Conservation (phyloP, 2,113 vertebrate species). For the Sphyrna mokarran region DNA sequence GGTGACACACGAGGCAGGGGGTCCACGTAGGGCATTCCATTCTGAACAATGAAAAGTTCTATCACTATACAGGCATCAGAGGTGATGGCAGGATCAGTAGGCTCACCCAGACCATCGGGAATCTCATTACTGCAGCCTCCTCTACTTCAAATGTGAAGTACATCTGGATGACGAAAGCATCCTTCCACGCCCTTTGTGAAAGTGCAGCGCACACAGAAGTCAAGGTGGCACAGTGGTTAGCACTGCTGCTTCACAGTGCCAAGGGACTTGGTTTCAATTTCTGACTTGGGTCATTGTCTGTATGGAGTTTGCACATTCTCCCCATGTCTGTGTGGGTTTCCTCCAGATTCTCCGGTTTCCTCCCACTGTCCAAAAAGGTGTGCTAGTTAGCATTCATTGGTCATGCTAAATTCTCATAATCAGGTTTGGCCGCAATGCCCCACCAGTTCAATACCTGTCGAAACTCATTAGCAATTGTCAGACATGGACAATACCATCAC, state of each 20-base stretch:
- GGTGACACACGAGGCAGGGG: background rate
- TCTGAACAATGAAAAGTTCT: background rate
- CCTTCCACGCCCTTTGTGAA: background rate
- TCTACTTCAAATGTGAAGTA: background rate
- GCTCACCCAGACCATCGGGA: background rate
- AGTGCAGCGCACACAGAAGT: background rate
- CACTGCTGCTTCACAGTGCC: too few relatives aligned
- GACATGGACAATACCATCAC: background rate
- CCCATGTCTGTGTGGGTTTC: too few relatives aligned
- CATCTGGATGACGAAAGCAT: background rate
- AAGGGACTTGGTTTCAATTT: too few relatives aligned
- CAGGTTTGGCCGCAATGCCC: background rate
- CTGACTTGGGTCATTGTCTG: too few relatives aligned
- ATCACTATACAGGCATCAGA: background rate
- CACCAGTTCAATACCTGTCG: background rate
- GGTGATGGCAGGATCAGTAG: background rate
- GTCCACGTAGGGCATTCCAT: background rate
- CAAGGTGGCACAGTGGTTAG: too few relatives aligned
- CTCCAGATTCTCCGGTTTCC: too few relatives aligned
- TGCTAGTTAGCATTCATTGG: too few relatives aligned
- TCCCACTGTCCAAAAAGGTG: too few relatives aligned
- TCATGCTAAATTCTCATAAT: background rate
- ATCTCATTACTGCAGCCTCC: background rate
- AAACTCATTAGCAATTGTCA: background rate
- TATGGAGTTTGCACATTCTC: too few relatives aligned